Evolutionary conservation across 2,113 vertebrate species (phyloP), one percentile per base, ranked within the genome.

Genomic region (Cynocephalus volans): DNA sequence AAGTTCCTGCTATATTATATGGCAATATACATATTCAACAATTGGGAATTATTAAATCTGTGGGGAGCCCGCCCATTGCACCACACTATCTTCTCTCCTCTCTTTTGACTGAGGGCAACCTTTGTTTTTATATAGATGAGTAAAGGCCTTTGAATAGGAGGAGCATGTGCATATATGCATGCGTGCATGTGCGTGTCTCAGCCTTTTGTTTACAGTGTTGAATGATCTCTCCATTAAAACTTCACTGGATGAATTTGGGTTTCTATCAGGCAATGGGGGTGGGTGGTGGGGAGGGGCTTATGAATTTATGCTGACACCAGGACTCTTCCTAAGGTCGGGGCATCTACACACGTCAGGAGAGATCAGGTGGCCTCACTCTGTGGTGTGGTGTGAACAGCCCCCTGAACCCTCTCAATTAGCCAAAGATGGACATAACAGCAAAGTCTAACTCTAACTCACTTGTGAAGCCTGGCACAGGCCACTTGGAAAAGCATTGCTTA

Each of bases 41-140:
- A 86, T 41, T 72, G 58, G 64, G 52, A 84, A 93, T 97, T 96
- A 96, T 67, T 93, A 26, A 96, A 93, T 77, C 19, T 23, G 0
- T 23, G 45, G 70, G 87, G 28, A 50, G 18, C 6, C 23, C 65
- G 8, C 58, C 23, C 26, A 67, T 23, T 86, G 28, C 13, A 56
- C 33, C 17, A 28, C 19, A 48, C 26, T 72, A 5, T 33, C 19
- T 21, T 67, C 65, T 83, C 28, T 56, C 77, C 36, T 82, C 5
- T 56, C 3, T 33, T 62, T 36, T 1, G 19, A 60, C 12, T 60
- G 31, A 62, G 77, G 14, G 45, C 28, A 67, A 23, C 15, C 62
- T 84, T 90, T 70, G 13, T 58, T 67, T 95, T 56, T 80, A 0
- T 62, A 33, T 48, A 6, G 11, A 18, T 77, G 15, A 85, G 90